Percentiles rank a stretch among this genome's conserved stretches.
Conservation (phyloP, 2,888 invertebrate species). For the Notocelia uddmanniana region DNA sequence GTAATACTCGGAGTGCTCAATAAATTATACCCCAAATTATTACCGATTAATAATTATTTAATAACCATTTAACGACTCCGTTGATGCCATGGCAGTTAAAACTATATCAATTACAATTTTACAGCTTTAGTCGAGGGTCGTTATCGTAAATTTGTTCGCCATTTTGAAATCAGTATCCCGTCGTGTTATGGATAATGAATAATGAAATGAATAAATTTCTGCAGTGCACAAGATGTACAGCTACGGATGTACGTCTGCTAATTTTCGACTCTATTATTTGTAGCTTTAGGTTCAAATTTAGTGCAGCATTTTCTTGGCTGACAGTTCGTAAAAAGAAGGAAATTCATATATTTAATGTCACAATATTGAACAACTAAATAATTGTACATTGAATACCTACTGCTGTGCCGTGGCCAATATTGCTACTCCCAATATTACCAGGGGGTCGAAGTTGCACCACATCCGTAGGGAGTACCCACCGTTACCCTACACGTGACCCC, state of each 20-base stretch:
- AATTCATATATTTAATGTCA: background rate
- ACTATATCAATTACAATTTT: slow-evolving; percentile 30
- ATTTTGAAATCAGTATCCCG: slow-evolving; percentile 26
- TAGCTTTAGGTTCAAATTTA: too few relatives aligned
- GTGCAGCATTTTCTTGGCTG: too few relatives aligned
- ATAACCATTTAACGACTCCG: slow-evolving; percentile 25
- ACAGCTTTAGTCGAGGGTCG: slow-evolving; percentile 1
- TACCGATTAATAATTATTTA: slow-evolving; percentile 33
- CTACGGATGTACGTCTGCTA: background rate
- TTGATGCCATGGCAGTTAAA: slow-evolving; percentile 18
- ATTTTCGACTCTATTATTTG: too few relatives aligned
- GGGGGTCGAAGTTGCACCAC: too few relatives aligned
- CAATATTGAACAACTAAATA: background rate
- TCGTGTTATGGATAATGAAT: slow-evolving; percentile 5
- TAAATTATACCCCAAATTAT: slow-evolving; percentile 26
- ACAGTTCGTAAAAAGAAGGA: background rate
- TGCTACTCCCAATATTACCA: too few relatives aligned
- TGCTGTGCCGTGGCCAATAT: too few relatives aligned
- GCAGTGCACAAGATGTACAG: background rate
- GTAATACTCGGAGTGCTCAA: slow-evolving; percentile 3
- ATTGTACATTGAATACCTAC: background rate
- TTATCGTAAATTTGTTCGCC: slow-evolving; percentile 25
- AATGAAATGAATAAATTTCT: background rate
- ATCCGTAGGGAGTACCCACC: too few relatives aligned
- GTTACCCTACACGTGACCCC: too few relatives aligned